These are phyloP conservation scores for Aricia agestis DNA, from an alignment of 1,140 invertebrate species.

Conservation along the genomic window DNA sequence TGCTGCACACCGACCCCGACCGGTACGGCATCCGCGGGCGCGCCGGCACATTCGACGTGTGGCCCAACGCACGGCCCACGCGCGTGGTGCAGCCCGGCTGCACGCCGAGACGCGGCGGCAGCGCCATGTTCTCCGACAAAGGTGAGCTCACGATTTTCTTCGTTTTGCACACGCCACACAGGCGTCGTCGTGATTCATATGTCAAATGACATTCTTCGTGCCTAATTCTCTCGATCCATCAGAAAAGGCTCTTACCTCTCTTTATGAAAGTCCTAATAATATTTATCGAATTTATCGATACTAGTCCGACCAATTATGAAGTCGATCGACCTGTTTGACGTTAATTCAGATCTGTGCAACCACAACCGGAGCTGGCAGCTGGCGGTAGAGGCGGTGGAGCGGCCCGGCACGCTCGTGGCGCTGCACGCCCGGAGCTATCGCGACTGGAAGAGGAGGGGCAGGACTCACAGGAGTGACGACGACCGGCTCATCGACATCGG, in stretches of 20 bases:
- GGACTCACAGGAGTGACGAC: not conserved
- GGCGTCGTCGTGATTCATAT: too few relatives aligned
- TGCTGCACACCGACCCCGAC: slow-evolving; percentile 56
- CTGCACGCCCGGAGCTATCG: slow-evolving; percentile 50
- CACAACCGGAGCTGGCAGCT: slow-evolving; percentile 59
- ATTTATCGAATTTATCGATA: too few relatives aligned
- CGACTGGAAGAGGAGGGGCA: slow-evolving; percentile 50
- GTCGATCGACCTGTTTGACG: too few relatives aligned
- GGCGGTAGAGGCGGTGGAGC: slow-evolving; percentile 40
- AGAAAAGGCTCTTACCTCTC: too few relatives aligned
- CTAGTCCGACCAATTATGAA: too few relatives aligned
- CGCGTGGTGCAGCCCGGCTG: slow-evolving; percentile 55
- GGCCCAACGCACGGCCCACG: slow-evolving; percentile 51
- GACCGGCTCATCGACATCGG: slow-evolving; percentile 21
- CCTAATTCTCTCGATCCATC: too few relatives aligned
- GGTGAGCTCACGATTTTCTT: too few relatives aligned
- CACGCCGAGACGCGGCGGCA: not conserved
- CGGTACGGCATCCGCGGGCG: slow-evolving; percentile 44
- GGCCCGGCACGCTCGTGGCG: slow-evolving; percentile 49
- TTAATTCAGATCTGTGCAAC: slow-evolving; percentile 61
- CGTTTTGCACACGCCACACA: too few relatives aligned
- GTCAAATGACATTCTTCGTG: too few relatives aligned
- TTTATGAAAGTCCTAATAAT: too few relatives aligned
- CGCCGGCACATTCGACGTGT: slow-evolving; percentile 56
- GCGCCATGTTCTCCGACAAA: slow-evolving; percentile 41